phyloP scores from a whole-genome alignment of 2,797 vertebrate genomes.

The Scyliorhinus canicula region DNA sequence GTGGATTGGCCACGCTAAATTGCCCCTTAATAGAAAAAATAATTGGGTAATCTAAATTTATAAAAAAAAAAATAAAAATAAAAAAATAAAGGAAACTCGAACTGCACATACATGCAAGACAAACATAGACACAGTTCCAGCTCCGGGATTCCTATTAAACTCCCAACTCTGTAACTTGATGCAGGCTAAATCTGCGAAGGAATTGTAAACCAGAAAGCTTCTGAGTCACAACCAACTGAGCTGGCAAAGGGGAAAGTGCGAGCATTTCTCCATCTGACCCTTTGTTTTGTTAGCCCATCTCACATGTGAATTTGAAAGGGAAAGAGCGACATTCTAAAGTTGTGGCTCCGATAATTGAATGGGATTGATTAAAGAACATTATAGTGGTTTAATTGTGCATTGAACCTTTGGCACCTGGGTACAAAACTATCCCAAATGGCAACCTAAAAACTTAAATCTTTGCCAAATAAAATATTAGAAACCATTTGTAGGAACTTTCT shows the following conservation, averaged over 20 bases:
- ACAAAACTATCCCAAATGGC: neutral
- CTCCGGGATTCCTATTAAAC: neutral
- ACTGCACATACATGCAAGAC: too few relatives aligned
- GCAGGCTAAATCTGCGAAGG: neutral
- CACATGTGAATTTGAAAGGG: neutral
- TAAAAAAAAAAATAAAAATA: too few relatives aligned
- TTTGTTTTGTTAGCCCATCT: neutral
- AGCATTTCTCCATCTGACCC: neutral
- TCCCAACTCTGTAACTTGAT: neutral
- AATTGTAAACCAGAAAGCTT: neutral
- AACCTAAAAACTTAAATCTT: neutral
- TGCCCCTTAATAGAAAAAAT: too few relatives aligned
- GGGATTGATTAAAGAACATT: neutral
- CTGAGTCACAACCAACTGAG: neutral
- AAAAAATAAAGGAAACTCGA: too few relatives aligned
- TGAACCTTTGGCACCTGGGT: neutral
- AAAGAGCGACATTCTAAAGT: neutral
- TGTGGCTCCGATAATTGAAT: neutral
- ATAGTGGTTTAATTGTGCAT: neutral
- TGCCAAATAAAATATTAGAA: neutral
- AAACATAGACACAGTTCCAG: neutral
- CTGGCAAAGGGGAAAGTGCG: neutral
- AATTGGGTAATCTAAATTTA: too few relatives aligned
- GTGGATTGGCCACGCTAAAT: too few relatives aligned
- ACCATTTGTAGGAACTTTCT: neutral